phyloP scores from a whole-genome alignment of 1,140 invertebrate species.

The Drosophila pallidifrons region DNA sequence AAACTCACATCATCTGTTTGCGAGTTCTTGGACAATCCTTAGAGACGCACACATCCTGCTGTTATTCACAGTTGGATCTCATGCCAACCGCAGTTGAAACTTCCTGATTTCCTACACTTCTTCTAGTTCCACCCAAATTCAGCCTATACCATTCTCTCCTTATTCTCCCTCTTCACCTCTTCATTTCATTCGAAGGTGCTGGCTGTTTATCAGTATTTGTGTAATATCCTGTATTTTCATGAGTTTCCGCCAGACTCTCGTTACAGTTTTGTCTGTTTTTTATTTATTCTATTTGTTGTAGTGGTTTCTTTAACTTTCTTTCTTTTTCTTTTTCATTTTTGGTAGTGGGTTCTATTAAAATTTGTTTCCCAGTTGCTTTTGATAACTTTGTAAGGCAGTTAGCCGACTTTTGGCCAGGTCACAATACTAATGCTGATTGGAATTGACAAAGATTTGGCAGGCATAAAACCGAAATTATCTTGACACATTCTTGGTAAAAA shows the following conservation, averaged over 20 bases:
- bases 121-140: slow-evolving; percentile 29
- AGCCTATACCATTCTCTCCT: slow-evolving; percentile 11
- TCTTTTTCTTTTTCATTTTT: not conserved
- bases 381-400: slow-evolving; percentile 27
- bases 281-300: slow-evolving; percentile 6
- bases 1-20: slow-evolving; percentile 68
- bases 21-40: slow-evolving; percentile 34
- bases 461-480: not conserved
- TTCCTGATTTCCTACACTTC: slow-evolving; percentile 75
- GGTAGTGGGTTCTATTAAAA: slow-evolving; percentile 28
- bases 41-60: slow-evolving; percentile 41
- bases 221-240: slow-evolving; percentile 80
- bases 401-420: slow-evolving; percentile 3
- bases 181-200: slow-evolving; percentile 40
- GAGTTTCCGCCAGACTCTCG: slow-evolving; percentile 63
- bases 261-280: slow-evolving; percentile 22
- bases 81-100: slow-evolving; percentile 72
- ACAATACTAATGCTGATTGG: slow-evolving; percentile 19
- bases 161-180: not conserved
- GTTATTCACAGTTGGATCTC: slow-evolving; percentile 46
- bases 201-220: slow-evolving; percentile 60
- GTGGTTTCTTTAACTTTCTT: slow-evolving; percentile 10
- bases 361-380: slow-evolving; percentile 21
- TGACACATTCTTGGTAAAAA: no score
- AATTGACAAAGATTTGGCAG: slow-evolving; percentile 1